A percentile compares a stretch with the other conserved stretches of the same genome.
Conservation (phyloP, 2,113 vertebrate genomes). For the Nycticorax nycticorax region DNA sequence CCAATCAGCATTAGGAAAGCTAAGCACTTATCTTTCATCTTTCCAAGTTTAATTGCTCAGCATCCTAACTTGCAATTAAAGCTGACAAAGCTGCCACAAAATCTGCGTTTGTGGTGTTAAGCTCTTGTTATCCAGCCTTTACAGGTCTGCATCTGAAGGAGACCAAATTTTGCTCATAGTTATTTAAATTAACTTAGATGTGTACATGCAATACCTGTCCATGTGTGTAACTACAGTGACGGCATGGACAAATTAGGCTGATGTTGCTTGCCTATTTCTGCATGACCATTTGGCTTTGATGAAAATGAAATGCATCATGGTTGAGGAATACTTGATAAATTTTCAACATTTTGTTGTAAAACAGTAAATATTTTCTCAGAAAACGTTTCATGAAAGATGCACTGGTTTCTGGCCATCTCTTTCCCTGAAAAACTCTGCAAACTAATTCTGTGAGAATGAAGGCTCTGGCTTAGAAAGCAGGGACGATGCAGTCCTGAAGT, state of each 20-base stretch:
- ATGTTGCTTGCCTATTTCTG: background rate
- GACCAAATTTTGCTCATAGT: background rate
- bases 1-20: background rate
- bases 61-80: background rate
- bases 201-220: background rate
- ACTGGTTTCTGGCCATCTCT: background rate
- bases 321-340: background rate
- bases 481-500: background rate
- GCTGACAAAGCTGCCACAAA: background rate
- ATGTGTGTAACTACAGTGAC: background rate
- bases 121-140: background rate
- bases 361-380: background rate
- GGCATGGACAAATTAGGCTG: background rate
- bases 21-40: background rate
- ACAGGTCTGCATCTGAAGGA: background rate
- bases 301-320: background rate
- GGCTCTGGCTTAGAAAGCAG: background rate
- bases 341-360: background rate
- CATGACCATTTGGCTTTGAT: background rate
- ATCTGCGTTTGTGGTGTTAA: background rate
- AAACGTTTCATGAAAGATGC: background rate
- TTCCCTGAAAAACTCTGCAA: background rate
- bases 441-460: background rate
- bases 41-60: background rate
- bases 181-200: background rate